A percentile compares a stretch with the other conserved stretches of the same genome.
These are phyloP conservation scores for Regulus satrapa DNA, from an alignment of 2,113 vertebrate species.

Conservation along the genomic window DNA sequence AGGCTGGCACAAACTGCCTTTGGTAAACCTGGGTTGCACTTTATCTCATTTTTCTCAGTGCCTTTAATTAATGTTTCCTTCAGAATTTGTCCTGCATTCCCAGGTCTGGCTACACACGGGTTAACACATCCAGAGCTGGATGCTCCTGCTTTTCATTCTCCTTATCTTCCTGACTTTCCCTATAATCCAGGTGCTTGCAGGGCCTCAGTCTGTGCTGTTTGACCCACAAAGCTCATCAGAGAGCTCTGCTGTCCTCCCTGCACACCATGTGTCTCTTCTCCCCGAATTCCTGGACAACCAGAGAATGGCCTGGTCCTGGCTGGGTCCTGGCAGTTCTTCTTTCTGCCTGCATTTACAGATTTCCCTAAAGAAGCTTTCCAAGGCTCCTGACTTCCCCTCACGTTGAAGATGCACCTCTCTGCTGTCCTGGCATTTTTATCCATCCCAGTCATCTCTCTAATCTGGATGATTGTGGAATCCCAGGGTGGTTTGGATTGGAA, in stretches of 20 bases:
- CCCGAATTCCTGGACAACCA: not conserved
- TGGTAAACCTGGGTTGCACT: constrained; percentile 49
- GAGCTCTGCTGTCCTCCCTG: not conserved
- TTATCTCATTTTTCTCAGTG: constrained; percentile 48
- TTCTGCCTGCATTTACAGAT: not conserved
- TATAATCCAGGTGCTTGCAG: not conserved
- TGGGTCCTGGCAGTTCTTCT: not conserved
- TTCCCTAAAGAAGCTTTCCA: not conserved
- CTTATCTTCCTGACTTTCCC: not conserved
- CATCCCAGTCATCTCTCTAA: not conserved
- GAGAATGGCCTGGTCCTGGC: not conserved
- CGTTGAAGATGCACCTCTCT: not conserved
- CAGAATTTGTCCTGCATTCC: not conserved
- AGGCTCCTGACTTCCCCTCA: not conserved
- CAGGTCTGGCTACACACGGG: not conserved
- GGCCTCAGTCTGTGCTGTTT: not conserved
- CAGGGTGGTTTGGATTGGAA: not conserved
- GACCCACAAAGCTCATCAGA: not conserved
- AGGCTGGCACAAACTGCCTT: constrained; percentile 55
- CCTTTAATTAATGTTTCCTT: constrained; percentile 58
- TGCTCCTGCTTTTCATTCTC: not conserved
- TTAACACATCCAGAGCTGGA: not conserved
- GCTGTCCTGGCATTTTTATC: not conserved
- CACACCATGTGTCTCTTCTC: not conserved
- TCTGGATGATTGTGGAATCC: not conserved